Percentiles rank a stretch among this genome's conserved stretches.
Evolutionary conservation across 2,113 vertebrate species (phyloP).

Genomic region (Laticauda laticaudata): DNA sequence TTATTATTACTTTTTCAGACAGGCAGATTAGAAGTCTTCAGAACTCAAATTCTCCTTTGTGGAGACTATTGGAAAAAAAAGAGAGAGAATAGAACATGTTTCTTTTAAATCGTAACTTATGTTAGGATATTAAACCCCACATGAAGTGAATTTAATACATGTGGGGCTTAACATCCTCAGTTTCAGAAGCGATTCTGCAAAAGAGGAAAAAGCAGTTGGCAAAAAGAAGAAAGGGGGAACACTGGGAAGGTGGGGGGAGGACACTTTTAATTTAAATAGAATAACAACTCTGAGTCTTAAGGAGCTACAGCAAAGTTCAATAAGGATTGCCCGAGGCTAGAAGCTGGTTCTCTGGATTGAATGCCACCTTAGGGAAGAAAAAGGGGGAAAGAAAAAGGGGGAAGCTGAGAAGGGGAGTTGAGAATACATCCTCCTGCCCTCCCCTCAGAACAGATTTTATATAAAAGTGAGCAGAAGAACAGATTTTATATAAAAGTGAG

Average conservation of each 20-base stretch:
- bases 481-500: slow-evolving; percentile 52
- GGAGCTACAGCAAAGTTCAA: slow-evolving; percentile 55
- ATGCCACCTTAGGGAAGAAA: slow-evolving; percentile 37
- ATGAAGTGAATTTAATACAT: slow-evolving; percentile 7
- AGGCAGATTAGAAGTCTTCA: background rate
- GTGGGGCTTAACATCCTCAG: slow-evolving; percentile 42
- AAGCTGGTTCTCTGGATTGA: slow-evolving; percentile 41
- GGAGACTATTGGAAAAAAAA: background rate
- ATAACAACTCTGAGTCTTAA: slow-evolving; percentile 61
- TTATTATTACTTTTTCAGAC: background rate
- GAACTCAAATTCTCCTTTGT: background rate
- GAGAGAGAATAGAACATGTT: background rate
- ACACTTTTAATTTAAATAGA: slow-evolving; percentile 65
- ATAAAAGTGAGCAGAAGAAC: slow-evolving; percentile 47
- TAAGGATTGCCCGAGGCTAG: slow-evolving; percentile 38
- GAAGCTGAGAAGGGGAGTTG: slow-evolving; percentile 52
- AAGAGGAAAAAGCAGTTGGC: background rate
- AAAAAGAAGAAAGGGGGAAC: background rate
- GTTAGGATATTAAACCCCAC: background rate
- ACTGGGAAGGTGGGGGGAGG: slow-evolving; percentile 27
- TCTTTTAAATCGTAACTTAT: background rate
- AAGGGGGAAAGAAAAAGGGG: background rate
- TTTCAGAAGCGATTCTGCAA: slow-evolving; percentile 19
- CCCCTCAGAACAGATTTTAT: slow-evolving; percentile 42
- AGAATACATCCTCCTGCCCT: slow-evolving; percentile 46